phyloP scores from a whole-genome alignment of 2,797 vertebrate species.

The Nyctalus aviator region DNA sequence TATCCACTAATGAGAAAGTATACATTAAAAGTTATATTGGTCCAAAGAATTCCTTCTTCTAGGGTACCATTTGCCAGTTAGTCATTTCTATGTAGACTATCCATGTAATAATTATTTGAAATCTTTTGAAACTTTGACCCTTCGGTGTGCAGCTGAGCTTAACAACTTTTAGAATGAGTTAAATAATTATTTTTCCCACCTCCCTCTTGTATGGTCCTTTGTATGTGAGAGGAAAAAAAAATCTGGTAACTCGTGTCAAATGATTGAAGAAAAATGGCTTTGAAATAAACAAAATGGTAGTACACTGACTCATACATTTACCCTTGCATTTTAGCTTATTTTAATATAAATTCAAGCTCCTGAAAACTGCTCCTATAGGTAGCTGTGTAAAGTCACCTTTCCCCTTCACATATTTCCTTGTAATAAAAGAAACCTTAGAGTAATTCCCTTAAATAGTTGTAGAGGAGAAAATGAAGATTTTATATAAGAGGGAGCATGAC shows the following conservation, averaged over 20 bases:
- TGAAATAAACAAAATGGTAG: conserved; percentile 40
- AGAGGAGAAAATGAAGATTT: conserved; percentile 63
- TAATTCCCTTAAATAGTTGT: conserved; percentile 73
- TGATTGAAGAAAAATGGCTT: conserved; percentile 40
- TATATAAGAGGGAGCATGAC: neutral
- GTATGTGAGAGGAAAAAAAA: neutral
- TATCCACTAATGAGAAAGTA: conserved; percentile 1
- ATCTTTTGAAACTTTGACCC: conserved; percentile 29
- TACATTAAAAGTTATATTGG: neutral
- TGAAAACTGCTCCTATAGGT: conserved; percentile 69
- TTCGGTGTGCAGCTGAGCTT: neutral
- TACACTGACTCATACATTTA: conserved; percentile 56
- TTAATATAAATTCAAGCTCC: conserved; percentile 74
- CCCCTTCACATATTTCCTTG: neutral
- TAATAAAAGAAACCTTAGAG: conserved; percentile 65
- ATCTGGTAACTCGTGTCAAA: neutral
- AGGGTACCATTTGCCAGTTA: neutral
- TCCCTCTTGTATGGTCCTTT: neutral
- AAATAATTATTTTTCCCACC: conserved; percentile 5
- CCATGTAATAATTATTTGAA: neutral
- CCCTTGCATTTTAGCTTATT: conserved; percentile 55
- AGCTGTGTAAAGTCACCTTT: conserved; percentile 64
- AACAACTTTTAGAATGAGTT: neutral
- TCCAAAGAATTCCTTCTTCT: conserved; percentile 33
- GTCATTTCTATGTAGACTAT: neutral